Conservation (phyloP, 1,140 invertebrate species). For the Callitettix versicolor region DNA sequence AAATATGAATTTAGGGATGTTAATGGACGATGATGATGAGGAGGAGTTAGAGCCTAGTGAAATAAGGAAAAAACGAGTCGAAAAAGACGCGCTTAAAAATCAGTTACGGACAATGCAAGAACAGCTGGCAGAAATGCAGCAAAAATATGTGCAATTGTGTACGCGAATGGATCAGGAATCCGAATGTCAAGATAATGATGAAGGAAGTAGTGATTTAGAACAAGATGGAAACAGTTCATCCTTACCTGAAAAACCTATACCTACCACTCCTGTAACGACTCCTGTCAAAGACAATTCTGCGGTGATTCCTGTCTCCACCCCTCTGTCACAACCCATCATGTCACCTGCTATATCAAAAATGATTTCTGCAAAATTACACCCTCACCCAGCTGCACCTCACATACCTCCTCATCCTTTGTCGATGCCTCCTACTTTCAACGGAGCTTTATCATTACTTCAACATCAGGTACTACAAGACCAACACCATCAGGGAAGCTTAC, state of each 20-base stretch:
- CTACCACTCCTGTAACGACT: slow-evolving; percentile 44
- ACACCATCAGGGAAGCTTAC: slow-evolving; percentile 17
- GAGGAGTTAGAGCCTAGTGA: slow-evolving; percentile 56
- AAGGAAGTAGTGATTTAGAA: slow-evolving; percentile 56
- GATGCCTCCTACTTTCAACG: slow-evolving; percentile 27
- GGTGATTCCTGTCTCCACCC: slow-evolving; percentile 35
- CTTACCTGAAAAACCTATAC: slow-evolving; percentile 36
- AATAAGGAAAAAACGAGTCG: slow-evolving; percentile 69
- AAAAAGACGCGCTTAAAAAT: slow-evolving; percentile 72
- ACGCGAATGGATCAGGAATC: slow-evolving; percentile 67
- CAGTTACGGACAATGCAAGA: slow-evolving; percentile 80
- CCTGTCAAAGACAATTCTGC: slow-evolving; percentile 41
- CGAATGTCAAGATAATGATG: slow-evolving; percentile 61
- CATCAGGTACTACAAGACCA: slow-evolving; percentile 30
- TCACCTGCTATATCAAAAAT: slow-evolving; percentile 60
- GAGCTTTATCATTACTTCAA: slow-evolving; percentile 27
- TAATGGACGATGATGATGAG: slow-evolving; percentile 53
- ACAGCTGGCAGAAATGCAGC: slow-evolving; percentile 80
- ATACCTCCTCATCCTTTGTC: slow-evolving; percentile 22
- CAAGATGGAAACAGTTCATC: slow-evolving; percentile 38
- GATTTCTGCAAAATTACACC: slow-evolving; percentile 51
- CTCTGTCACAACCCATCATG: slow-evolving; percentile 44
- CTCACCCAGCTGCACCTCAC: slow-evolving; percentile 39
- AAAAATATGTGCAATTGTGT: slow-evolving; percentile 77
- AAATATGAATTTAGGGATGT: slow-evolving; percentile 31